Evolutionary conservation across 2,113 vertebrate genomes (phyloP).

Genomic region (Engraulis encrasicolus): DNA sequence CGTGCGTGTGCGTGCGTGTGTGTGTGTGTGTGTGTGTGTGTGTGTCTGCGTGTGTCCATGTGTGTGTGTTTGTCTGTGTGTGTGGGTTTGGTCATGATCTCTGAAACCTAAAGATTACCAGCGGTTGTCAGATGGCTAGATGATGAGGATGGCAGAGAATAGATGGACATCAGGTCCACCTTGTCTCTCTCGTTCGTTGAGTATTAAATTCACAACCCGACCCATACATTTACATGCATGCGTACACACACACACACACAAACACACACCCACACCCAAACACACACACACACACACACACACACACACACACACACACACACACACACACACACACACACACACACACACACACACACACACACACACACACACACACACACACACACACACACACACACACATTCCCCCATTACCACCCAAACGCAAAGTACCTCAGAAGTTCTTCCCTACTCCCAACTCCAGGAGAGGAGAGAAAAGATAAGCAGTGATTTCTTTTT

Average conservation of each 20-base stretch:
- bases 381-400: no score
- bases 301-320: neutral
- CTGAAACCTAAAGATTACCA: neutral
- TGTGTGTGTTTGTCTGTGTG: neutral
- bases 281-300: slow-evolving; percentile 12
- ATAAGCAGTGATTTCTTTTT: neutral
- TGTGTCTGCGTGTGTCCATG: neutral
- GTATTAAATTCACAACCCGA: neutral
- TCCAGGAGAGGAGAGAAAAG: neutral
- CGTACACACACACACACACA: no score
- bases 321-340: neutral
- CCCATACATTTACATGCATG: no score
- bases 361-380: neutral
- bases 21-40: slow-evolving; percentile 12
- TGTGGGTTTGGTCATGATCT: neutral
- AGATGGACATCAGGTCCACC: neutral
- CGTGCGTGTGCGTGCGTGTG: neutral
- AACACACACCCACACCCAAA: no score
- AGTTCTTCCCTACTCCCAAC: no score
- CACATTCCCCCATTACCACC: no score
- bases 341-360: no score
- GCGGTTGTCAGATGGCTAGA: neutral
- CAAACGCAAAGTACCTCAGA: no score
- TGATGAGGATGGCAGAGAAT: slow-evolving; percentile 11
- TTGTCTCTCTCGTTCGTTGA: neutral